Base-by-base conservation (phyloP, 2,888 invertebrate genomes). In the Griposia aprilina region DNA sequence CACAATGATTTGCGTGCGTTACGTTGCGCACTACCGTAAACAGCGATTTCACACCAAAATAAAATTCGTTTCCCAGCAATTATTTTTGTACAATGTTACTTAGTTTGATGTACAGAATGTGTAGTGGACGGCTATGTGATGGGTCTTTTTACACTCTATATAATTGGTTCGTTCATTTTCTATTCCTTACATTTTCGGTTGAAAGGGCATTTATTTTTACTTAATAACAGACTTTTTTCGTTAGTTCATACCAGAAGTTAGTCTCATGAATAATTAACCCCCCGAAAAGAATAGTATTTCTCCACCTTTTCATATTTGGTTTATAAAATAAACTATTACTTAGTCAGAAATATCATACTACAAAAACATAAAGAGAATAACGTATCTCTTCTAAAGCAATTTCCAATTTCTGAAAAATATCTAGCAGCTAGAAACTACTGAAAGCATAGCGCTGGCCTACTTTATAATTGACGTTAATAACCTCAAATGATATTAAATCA, bases 381-480 rank as follows among this genome's bases (percentile, higher is more conserved):
- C 7, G 5, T 41, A 41, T 41, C 41, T 41, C 41, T 41, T 41
- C 41, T 8, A n/a, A n/a, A n/a, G n/a, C 8, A 41, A 41, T 41
- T 41, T 41, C 6, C 6, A 10, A 41, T 66, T 50, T 26, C 11
- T 30, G 23, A 26, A 67, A 41, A n/a, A 50, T 17, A 26, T 30
- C 15, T 52, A 78, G 15, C 4, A 20, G 5, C 23, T 55, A 48
- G 0, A 59, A 55, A 23, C 23, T 17, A 26, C 15, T n/a, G 11
- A 71, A 41, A 71, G 36, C 13, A 2, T 26, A 26, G 8, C n/a
- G 17, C 30, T 26, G 6, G 2, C 8, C 20, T 17, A 7, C 20
- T 57, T 41, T 11, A 1, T 65, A 78, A 78, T 50, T 74, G n/a
- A 50, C 60, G 17, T 36, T 50, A 65, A 76, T 48, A 69, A 26